These are phyloP conservation scores for Isaurus tuberculatus DNA, from an alignment of 92 coral and sea anemone genomes.

Conservation along the genomic window DNA sequence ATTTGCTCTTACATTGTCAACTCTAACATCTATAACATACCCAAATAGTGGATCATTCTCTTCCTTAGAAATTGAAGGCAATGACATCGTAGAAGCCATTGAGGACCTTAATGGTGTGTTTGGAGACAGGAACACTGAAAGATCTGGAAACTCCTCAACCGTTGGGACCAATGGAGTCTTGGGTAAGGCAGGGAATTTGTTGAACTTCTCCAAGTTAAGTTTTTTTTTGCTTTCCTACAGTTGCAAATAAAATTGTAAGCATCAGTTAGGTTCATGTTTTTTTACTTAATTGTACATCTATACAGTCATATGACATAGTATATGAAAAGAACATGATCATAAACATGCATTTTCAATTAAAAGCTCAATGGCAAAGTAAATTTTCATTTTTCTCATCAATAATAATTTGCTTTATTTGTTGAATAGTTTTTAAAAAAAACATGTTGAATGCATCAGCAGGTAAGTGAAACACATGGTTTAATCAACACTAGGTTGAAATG, in stretches of 20 bases:
- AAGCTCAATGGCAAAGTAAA: too few species aligned
- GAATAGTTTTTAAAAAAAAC: too few species aligned
- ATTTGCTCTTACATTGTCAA: not conserved
- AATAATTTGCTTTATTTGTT: too few species aligned
- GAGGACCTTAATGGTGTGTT: constrained; percentile 48
- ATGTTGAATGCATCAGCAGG: too few species aligned
- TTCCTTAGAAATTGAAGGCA: not conserved
- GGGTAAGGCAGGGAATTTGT: constrained; percentile 15
- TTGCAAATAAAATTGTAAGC: not conserved
- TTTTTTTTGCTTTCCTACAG: constrained; percentile 5
- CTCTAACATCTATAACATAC: not conserved
- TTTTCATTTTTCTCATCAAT: too few species aligned
- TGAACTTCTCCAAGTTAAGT: not conserved
- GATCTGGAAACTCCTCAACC: constrained; percentile 50
- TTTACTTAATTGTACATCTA: too few species aligned
- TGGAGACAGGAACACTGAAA: constrained; percentile 62
- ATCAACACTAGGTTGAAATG: too few species aligned
- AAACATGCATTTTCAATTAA: too few species aligned
- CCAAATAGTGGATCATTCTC: not conserved
- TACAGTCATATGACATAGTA: too few species aligned
- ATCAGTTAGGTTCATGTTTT: too few species aligned
- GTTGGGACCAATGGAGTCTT: constrained; percentile 58
- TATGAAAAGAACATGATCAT: too few species aligned
- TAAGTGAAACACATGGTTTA: too few species aligned
- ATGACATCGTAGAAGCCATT: not conserved